Base-by-base conservation (phyloP, 2,888 invertebrate species). In the Dasypogon diadema region DNA sequence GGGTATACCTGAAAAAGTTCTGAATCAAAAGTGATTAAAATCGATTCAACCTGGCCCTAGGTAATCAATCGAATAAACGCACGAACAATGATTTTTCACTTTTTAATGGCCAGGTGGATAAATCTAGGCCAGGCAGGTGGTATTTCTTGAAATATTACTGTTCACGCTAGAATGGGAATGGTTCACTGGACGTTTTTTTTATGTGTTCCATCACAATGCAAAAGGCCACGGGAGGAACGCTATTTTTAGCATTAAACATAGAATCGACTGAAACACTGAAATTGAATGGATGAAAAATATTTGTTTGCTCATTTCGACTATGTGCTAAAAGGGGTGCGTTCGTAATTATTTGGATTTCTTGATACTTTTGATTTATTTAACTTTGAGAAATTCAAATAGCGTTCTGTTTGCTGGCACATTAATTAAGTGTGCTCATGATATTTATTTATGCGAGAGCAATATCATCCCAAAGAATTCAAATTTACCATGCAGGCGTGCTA, bases 111-210 rank as follows among this genome's bases (percentile, higher is more conserved):
- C 70, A 70, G 70, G 70, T 70, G 70, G 48, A 18, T 34, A 54
- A 30, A 70, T 70, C 70, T 70, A 70, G 70, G 68, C n/a, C 54
- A 54, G 54, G 70, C 70, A 70, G 70, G 70, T 70, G 68, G 70
- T 70, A 42, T 37, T 60, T 60, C 60, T 60, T 37, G 60, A 60
- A 8, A 34, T 60, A 37, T 60, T 37, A 37, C 37, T 60, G 18
- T 37, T 34, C 60, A 42, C n/a, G 12, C 21, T 60, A 21, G 37
- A 37, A 30, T 34, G 30, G 16, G 58, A 58, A 58, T 58, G 22
- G 54, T 12, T 54, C 18, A 10, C 1, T 2, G 1, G 4, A 5
- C 5, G 6, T 48, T 2, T 14, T 48, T 48, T 48, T 48, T 14
- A n/a, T 18, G 4, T 12, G 18, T 21, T 21, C 5, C 21, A 51